Evolutionary conservation across 2,113 vertebrate genomes (phyloP).

Genomic region (Micronisus gabar): DNA sequence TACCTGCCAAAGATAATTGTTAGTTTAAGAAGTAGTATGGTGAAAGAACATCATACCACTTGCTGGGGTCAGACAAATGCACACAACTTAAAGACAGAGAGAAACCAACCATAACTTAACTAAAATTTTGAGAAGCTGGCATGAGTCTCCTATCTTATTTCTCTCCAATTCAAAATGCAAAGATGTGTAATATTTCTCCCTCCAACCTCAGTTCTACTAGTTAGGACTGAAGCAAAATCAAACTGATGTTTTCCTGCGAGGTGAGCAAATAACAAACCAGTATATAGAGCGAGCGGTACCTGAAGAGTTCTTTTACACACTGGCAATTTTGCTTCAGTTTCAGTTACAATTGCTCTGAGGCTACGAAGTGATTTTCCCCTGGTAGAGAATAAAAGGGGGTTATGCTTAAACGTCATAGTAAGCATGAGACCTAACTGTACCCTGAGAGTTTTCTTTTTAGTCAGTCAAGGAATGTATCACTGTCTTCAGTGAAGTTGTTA

Average conservation of each 20-base stretch:
- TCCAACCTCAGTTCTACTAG: background rate
- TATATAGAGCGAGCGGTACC: background rate
- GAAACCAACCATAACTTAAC: background rate
- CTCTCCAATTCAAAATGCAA: background rate
- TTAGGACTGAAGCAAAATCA: background rate
- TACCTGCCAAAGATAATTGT: conserved; percentile 64
- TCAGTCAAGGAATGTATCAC: background rate
- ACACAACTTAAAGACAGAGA: background rate
- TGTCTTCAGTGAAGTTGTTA: background rate
- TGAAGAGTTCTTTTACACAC: background rate
- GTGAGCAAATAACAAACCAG: background rate
- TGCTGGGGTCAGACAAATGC: background rate
- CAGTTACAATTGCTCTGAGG: background rate
- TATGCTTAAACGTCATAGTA: background rate
- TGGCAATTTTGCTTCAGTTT: background rate
- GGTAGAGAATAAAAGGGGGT: background rate
- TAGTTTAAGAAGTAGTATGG: conserved; percentile 46
- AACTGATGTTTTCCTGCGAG: background rate
- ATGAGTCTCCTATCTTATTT: background rate
- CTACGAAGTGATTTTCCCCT: background rate
- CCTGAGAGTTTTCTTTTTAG: background rate
- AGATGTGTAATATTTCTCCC: background rate
- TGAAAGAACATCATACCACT: conserved; percentile 16
- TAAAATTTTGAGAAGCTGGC: background rate
- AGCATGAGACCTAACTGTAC: background rate